Percentiles rank a stretch among this genome's conserved stretches.
phyloP scores from a whole-genome alignment of 2,888 invertebrate species.

The Beris morrisii region DNA sequence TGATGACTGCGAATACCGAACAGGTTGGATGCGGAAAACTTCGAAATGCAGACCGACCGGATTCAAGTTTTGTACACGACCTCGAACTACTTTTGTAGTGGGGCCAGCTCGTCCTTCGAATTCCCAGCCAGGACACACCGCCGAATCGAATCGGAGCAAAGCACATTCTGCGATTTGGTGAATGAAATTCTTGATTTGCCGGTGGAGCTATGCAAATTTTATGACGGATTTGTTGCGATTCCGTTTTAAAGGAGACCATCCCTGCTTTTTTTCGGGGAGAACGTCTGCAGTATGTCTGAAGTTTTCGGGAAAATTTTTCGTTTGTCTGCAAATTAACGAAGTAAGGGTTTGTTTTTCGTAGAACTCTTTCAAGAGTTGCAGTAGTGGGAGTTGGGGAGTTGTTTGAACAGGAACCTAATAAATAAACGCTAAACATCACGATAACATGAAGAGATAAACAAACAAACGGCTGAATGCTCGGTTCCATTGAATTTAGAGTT shows the following conservation, averaged over 20 bases:
- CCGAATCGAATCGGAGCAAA: background rate
- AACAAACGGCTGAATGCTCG: conserved; percentile 28
- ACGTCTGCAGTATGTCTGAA: background rate
- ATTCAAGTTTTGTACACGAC: conserved; percentile 29
- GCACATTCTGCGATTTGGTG: conserved; percentile 32
- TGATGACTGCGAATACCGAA: conserved; percentile 11
- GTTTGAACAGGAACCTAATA: conserved; percentile 34
- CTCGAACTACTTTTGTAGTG: conserved; percentile 26
- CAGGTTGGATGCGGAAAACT: conserved; percentile 9
- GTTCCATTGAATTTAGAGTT: conserved; percentile 16
- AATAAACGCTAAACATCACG: conserved; percentile 40
- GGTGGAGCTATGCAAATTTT: conserved; percentile 43
- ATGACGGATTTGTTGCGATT: conserved; percentile 44
- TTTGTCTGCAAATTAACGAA: too few relatives aligned
- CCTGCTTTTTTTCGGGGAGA: background rate
- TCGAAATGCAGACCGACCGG: background rate
- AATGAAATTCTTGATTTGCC: conserved; percentile 34
- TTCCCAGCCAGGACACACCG: background rate
- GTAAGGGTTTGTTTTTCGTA: too few relatives aligned
- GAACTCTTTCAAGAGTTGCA: too few relatives aligned
- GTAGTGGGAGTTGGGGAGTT: background rate
- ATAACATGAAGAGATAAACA: conserved; percentile 40
- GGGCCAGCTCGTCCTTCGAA: background rate
- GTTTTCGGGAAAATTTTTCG: background rate
- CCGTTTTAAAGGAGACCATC: conserved; percentile 17